phyloP scores from a whole-genome alignment of 2,113 vertebrate genomes.

The Microtus oregoni region DNA sequence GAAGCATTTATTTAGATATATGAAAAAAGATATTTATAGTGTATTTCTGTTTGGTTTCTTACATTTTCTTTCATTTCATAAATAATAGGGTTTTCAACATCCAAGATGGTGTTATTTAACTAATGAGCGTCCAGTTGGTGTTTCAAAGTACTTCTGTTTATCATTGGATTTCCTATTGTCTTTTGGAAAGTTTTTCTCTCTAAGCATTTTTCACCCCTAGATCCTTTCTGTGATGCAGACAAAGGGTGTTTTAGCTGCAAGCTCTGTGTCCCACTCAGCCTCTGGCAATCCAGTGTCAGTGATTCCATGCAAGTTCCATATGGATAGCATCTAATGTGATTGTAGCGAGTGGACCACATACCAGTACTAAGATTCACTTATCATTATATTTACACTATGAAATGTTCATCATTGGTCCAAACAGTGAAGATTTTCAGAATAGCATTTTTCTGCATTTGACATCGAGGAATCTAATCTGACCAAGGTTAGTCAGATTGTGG shows the following conservation, averaged over 20 bases:
- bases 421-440: neutral
- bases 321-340: neutral
- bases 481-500: neutral
- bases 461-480: neutral
- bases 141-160: neutral
- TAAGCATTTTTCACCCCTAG: neutral
- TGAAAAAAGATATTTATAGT: neutral
- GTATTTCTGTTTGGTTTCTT: neutral
- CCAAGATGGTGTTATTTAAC: too few relatives aligned
- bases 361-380: neutral
- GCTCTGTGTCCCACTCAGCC: neutral
- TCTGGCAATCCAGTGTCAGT: neutral
- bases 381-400: neutral
- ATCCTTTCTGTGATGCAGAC: neutral
- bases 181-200: neutral
- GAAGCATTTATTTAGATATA: too few relatives aligned
- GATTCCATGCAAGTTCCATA: neutral
- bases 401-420: neutral
- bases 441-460: accelerated
- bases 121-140: neutral
- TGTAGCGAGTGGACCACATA: neutral
- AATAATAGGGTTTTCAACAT: neutral
- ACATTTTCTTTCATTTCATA: neutral
- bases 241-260: neutral
- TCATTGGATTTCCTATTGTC: neutral